A percentile compares a stretch with the other conserved stretches of the same genome.
Conservation (phyloP, 2,888 invertebrate genomes). For the Agrotis puta region DNA sequence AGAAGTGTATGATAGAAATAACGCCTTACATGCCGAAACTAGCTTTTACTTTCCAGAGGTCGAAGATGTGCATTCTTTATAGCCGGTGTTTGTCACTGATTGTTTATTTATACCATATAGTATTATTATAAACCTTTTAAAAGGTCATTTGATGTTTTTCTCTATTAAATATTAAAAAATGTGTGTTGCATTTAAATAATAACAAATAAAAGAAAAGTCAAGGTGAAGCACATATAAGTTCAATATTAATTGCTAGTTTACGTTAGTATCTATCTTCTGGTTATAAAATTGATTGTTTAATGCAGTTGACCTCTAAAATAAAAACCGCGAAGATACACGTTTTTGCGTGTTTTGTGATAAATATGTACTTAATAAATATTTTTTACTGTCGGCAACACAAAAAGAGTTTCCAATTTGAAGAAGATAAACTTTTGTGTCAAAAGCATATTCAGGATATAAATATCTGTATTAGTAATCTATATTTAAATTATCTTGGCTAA, state of each 20-base stretch:
- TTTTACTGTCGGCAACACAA: not conserved
- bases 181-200: conserved; percentile 17
- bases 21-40: no score
- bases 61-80: no score
- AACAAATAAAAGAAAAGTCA: conserved; percentile 45
- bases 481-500: not conserved
- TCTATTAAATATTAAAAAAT: conserved; percentile 15
- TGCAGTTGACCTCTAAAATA: conserved; percentile 6
- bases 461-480: not conserved
- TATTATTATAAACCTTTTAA: no score
- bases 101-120: no score
- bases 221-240: conserved; percentile 48
- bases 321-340: not conserved
- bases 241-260: conserved; percentile 19
- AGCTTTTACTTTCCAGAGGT: no score
- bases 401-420: not conserved
- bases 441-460: not conserved
- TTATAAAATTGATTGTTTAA: conserved; percentile 13
- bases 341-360: not conserved
- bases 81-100: no score
- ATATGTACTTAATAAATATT: no score
- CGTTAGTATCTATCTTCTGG: conserved; percentile 19
- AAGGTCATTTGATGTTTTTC: conserved; percentile 8
- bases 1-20: no score
- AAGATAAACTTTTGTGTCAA: not conserved